phyloP scores from a whole-genome alignment of 2,113 vertebrate species.

The Prochilodus magdalenae region DNA sequence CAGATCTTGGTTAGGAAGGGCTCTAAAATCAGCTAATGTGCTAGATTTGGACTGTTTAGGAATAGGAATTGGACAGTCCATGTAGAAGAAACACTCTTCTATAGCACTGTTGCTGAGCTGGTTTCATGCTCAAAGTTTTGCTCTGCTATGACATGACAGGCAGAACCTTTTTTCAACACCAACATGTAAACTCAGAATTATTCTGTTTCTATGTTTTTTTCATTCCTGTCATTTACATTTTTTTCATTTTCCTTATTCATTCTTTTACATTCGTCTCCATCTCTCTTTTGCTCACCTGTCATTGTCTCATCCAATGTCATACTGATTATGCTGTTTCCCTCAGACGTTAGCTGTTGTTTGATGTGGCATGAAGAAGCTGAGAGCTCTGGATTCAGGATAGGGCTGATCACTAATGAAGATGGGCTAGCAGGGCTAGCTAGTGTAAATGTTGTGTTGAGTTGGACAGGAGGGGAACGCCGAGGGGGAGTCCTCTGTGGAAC shows the following conservation, averaged over 20 bases:
- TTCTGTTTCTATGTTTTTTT: neutral
- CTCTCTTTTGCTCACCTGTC: slow-evolving; percentile 58
- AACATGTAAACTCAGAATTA: no score
- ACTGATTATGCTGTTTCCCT: slow-evolving; percentile 60
- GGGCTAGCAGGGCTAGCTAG: slow-evolving; percentile 70
- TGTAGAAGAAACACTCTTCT: no score
- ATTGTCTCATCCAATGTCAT: slow-evolving; percentile 67
- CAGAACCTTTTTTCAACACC: no score
- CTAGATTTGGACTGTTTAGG: no score
- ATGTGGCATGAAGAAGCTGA: slow-evolving; percentile 41
- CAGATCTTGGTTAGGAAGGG: no score
- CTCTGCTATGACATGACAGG: no score
- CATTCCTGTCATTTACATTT: neutral
- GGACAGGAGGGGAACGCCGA: slow-evolving; percentile 63
- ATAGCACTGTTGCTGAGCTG: no score
- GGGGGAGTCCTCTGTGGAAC: slow-evolving; percentile 68
- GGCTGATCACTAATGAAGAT: slow-evolving; percentile 76
- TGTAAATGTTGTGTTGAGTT: slow-evolving; percentile 83
- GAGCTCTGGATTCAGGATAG: slow-evolving; percentile 49
- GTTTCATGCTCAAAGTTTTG: no score
- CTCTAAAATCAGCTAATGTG: no score
- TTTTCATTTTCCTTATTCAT: no score
- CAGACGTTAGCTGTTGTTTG: slow-evolving; percentile 76
- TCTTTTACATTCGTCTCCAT: no score
- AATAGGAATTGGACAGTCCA: no score